Conservation (phyloP, 1,140 invertebrate species). For the Lutraria rhynchaena region DNA sequence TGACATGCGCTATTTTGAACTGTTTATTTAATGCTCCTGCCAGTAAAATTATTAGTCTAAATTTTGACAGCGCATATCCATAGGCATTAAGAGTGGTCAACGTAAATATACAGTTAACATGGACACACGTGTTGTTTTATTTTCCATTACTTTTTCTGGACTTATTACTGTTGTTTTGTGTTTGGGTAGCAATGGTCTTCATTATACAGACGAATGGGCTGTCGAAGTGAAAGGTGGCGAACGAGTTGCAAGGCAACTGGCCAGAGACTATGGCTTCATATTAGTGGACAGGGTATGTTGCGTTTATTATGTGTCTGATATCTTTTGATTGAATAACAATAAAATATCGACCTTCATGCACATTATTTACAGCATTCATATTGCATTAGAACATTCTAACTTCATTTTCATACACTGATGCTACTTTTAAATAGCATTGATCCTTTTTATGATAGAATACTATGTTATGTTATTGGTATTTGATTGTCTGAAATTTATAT, state of each 20-base stretch:
- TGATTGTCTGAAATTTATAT: too few relatives aligned
- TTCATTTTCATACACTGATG: too few relatives aligned
- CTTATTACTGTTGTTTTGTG: constrained; percentile 13
- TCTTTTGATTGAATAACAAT: background rate
- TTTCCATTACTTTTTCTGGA: background rate
- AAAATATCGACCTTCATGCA: background rate
- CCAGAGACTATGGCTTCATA: constrained; percentile 38
- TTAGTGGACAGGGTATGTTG: constrained; percentile 38
- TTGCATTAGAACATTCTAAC: too few relatives aligned
- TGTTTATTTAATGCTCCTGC: background rate
- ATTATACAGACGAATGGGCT: constrained; percentile 53
- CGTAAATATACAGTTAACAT: constrained; percentile 8
- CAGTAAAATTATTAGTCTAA: background rate
- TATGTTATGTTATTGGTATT: too few relatives aligned
- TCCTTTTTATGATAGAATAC: too few relatives aligned
- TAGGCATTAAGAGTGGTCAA: background rate
- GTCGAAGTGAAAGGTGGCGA: constrained; percentile 36
- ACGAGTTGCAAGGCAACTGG: constrained; percentile 25
- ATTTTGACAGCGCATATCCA: background rate
- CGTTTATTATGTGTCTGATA: background rate
- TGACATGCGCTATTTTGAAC: background rate
- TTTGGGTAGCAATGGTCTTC: background rate
- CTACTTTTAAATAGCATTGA: too few relatives aligned
- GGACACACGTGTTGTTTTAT: background rate
- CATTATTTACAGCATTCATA: background rate